A percentile compares a stretch with the other conserved stretches of the same genome.
Conservation (phyloP, 2,888 invertebrate species). For the Spisula solida region DNA sequence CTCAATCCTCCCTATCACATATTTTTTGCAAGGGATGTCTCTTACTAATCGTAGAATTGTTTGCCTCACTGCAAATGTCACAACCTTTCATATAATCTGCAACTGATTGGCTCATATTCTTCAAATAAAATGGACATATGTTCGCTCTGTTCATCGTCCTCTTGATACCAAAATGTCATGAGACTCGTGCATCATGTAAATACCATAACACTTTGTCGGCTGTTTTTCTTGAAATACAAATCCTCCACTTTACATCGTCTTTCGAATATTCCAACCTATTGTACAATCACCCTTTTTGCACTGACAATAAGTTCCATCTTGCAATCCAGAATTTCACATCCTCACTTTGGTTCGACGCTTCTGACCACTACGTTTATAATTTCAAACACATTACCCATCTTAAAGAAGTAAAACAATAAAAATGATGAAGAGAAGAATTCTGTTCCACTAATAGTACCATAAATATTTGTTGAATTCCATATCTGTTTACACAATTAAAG, state of each 20-base stretch:
- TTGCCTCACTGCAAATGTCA: too few relatives aligned
- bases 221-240: slow-evolving; percentile 33
- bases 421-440: too few relatives aligned
- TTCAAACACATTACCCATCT: too few relatives aligned
- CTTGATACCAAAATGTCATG: slow-evolving; percentile 39
- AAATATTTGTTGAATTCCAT: too few relatives aligned
- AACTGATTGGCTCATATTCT: slow-evolving; percentile 21
- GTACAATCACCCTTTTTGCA: slow-evolving; percentile 47
- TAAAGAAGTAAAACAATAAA: too few relatives aligned
- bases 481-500: too few relatives aligned
- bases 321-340: slow-evolving; percentile 55
- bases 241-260: slow-evolving; percentile 34
- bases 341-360: background rate
- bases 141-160: slow-evolving; percentile 35
- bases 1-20: too few relatives aligned
- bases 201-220: slow-evolving; percentile 44
- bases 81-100: too few relatives aligned
- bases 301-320: slow-evolving; percentile 47
- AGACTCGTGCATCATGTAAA: slow-evolving; percentile 28
- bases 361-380: slow-evolving; percentile 35
- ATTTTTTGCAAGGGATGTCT: too few relatives aligned
- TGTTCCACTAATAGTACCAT: too few relatives aligned
- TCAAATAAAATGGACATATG: slow-evolving; percentile 48
- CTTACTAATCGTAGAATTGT: too few relatives aligned
- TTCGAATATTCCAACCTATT: slow-evolving; percentile 43